Evolutionary conservation across 2,888 invertebrate species (phyloP), one percentile per base, ranked within the genome.

Genomic region (Choreutis nemorana): DNA sequence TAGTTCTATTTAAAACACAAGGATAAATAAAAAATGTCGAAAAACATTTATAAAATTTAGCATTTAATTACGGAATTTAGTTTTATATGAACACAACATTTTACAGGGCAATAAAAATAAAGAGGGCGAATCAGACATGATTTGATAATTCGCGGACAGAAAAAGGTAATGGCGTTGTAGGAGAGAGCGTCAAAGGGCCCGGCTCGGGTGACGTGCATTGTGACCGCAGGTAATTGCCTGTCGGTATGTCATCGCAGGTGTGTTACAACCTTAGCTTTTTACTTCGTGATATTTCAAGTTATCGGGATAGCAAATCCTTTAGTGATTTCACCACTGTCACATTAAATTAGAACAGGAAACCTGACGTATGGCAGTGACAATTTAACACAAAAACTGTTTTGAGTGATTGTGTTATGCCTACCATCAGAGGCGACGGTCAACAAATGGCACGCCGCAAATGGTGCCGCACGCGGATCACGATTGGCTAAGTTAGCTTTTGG

Each of bases 401-500:
- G n/a, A n/a, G n/a, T n/a, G n/a, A n/a, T n/a, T n/a, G n/a, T n/a
- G n/a, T n/a, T n/a, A n/a, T n/a, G n/a, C n/a, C n/a, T n/a, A n/a
- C n/a, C n/a, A n/a, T n/a, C n/a, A n/a, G n/a, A n/a, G n/a, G n/a
- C n/a, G n/a, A n/a, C n/a, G n/a, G n/a, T n/a, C 34, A 35, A 55
- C 50, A 50, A 60, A 55, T 62, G 54, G 53, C 44, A 47, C 39
- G 48, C 55, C 55, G 39, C 57, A 55, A 55, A 51, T 51, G 52
- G 50, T 41, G 41, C 33, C 33, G 49, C 39, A 44, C 42, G 36
- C 39, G 36, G 31, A 30, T 30, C 47, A 36, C 39, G 61, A 77
- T 75, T 73, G 68, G 65, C 65, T 48, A 54, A 71, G 71, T 77
- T 77, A 72, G 63, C 61, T 44, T 57, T 57, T 49, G 60, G 67